Evolutionary conservation across 2,113 vertebrate species (phyloP), one percentile per base, ranked within the genome.

Genomic region (Holacanthus passer): DNA sequence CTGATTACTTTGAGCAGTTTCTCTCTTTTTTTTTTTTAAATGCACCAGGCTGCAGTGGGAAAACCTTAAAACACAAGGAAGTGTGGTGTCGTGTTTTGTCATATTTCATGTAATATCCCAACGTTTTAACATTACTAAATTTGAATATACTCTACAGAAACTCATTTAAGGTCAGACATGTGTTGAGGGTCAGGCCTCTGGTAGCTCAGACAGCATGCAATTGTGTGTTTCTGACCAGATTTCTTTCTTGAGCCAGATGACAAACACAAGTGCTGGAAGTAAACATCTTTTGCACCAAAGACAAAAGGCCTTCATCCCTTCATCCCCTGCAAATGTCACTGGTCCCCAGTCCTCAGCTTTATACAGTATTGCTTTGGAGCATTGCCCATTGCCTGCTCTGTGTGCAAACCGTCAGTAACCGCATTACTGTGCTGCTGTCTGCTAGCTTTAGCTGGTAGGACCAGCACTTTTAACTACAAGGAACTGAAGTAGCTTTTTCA

Each of bases 311-410:
- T 14, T 27, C 53, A 53, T 5, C 47, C 39, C 37, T 6, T 48
- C 31, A 14, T n/a, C 29, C 39, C 24, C 50, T 56, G 12, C 4
- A 16, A 22, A 31, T 65, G 24, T 29, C 67, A 50, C 68, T 4
- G 41, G 43, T 66, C 32, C n/a, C 66, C 55, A 13, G 55, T 50
- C 72, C 7, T 58, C 39, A 20, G 59, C n/a, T 70, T 70, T 53
- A n/a, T 32, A 68, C 67, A 29, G 22, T 41, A 8, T 27, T 39
- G 41, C 47, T 47, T 68, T 88, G 87, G 83, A 77, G 58, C 48
- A 48, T 29, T 83, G 87, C 79, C 82, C 52, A 27, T 32, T 78
- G 35, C 32, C 43, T 37, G 14, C 63, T 81, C 29, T 35, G 4
- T n/a, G 35, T 39, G 72, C 50, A 59, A 62, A 37, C 62, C 17